Conservation (phyloP, 2,113 vertebrate species). For the Phrynocephalus versicolor region DNA sequence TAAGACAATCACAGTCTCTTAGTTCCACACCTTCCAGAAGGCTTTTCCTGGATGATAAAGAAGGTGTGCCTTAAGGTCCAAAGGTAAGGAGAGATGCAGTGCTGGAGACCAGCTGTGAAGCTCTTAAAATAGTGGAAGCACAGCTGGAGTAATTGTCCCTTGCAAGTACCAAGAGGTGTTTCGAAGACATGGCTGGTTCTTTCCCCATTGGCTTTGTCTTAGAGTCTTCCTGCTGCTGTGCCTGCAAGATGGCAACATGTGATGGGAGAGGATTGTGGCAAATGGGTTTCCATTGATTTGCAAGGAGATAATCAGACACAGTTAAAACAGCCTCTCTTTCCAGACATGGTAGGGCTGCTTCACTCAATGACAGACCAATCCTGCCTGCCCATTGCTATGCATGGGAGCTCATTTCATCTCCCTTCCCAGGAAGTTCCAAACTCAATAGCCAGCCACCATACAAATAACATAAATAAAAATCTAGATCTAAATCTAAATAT, state of each 20-base stretch:
- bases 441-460: background rate
- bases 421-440: background rate
- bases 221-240: background rate
- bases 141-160: background rate
- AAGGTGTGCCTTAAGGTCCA: background rate
- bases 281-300: rapidly evolving
- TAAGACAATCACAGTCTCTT: background rate
- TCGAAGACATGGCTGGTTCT: background rate
- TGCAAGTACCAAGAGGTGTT: background rate
- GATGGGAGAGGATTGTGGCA: rapidly evolving
- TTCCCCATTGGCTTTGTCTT: background rate
- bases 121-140: too few relatives aligned
- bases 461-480: too few relatives aligned
- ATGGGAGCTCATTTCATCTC: background rate
- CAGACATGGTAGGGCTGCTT: background rate
- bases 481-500: too few relatives aligned
- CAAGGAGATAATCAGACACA: background rate
- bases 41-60: background rate
- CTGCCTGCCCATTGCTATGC: background rate
- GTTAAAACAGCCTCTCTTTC: background rate
- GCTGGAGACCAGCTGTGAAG: background rate
- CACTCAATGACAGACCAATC: background rate
- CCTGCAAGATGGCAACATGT: rapidly evolving
- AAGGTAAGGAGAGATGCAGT: too few relatives aligned
- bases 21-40: background rate